Percentiles rank a stretch among this genome's conserved stretches.
Evolutionary conservation across 2,888 invertebrate species (phyloP).

Genomic region (Caenorhabditis japonica): DNA sequence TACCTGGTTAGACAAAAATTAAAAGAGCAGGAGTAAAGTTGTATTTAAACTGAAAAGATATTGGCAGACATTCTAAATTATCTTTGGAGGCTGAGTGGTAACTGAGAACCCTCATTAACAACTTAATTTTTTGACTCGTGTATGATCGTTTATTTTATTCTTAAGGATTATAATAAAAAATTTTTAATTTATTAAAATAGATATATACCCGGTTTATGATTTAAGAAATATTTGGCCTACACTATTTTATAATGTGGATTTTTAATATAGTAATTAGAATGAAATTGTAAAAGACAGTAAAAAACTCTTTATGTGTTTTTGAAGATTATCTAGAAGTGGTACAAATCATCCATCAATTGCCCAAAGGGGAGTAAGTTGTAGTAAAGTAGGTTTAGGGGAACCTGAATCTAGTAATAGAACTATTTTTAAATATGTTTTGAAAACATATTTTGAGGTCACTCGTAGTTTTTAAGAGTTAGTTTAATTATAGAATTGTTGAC

Average conservation of each 20-base stretch:
- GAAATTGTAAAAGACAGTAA: slow-evolving; percentile 71
- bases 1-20: slow-evolving; percentile 68
- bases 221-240: slow-evolving; percentile 65
- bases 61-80: slow-evolving; percentile 71
- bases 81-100: slow-evolving; percentile 70
- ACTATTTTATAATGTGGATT: slow-evolving; percentile 65
- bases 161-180: slow-evolving; percentile 67
- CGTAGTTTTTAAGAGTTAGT: slow-evolving; percentile 67
- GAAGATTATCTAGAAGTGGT: slow-evolving; percentile 69
- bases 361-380: slow-evolving; percentile 73
- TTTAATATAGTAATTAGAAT: slow-evolving; percentile 49
- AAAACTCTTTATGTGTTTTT: slow-evolving; percentile 65
- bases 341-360: slow-evolving; percentile 74
- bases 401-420: slow-evolving; percentile 65
- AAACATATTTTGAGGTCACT: slow-evolving; percentile 62
- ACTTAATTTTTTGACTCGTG: slow-evolving; percentile 67
- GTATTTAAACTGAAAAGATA: slow-evolving; percentile 72
- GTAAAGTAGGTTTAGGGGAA: slow-evolving; percentile 73
- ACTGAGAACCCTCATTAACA: slow-evolving; percentile 70
- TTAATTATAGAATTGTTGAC: slow-evolving; percentile 65
- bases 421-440: slow-evolving; percentile 66
- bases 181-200: slow-evolving; percentile 68
- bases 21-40: slow-evolving; percentile 71
- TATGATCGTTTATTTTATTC: slow-evolving; percentile 72
- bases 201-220: slow-evolving; percentile 69